Evolutionary conservation across 2,797 vertebrate species (phyloP).

Genomic region (Danio aesculapii): DNA sequence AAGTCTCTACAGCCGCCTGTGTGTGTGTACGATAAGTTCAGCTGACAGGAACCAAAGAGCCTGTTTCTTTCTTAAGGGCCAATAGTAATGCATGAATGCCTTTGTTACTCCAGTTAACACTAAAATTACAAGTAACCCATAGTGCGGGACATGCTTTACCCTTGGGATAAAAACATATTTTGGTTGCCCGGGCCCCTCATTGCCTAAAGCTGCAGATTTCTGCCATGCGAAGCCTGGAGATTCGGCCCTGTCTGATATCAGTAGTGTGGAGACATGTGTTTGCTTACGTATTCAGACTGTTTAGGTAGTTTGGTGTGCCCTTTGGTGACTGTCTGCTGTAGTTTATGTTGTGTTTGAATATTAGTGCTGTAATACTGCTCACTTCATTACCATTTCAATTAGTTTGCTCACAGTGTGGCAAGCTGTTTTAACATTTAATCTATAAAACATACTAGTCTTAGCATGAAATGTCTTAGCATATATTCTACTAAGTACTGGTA

Average conservation of each 20-base stretch:
- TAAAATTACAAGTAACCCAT: conserved; percentile 78
- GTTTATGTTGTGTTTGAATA: conserved; percentile 66
- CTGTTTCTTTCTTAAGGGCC: conserved; percentile 78
- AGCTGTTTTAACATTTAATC: too few relatives aligned
- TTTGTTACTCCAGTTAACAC: conserved; percentile 78
- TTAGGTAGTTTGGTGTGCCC: conserved; percentile 73
- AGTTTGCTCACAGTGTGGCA: conserved; percentile 4
- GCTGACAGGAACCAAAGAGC: conserved; percentile 82
- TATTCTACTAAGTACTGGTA: too few relatives aligned
- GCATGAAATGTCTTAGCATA: too few relatives aligned
- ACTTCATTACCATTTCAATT: conserved; percentile 51
- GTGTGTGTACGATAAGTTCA: conserved; percentile 72
- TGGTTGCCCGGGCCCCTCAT: conserved; percentile 70
- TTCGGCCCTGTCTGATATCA: conserved; percentile 69
- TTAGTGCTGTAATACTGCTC: conserved; percentile 37
- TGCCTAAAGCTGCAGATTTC: conserved; percentile 72
- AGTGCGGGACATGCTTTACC: conserved; percentile 72
- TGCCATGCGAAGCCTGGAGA: conserved; percentile 68
- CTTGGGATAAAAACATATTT: conserved; percentile 73
- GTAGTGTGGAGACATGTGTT: conserved; percentile 61
- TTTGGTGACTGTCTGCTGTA: conserved; percentile 72
- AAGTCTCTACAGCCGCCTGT: background rate
- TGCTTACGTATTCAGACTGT: conserved; percentile 69
- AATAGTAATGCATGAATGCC: conserved; percentile 85
- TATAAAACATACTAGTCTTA: too few relatives aligned